Evolutionary conservation across 1,140 invertebrate species (phyloP), one percentile per base, ranked within the genome.

Genomic region (Coelopa frigida): DNA sequence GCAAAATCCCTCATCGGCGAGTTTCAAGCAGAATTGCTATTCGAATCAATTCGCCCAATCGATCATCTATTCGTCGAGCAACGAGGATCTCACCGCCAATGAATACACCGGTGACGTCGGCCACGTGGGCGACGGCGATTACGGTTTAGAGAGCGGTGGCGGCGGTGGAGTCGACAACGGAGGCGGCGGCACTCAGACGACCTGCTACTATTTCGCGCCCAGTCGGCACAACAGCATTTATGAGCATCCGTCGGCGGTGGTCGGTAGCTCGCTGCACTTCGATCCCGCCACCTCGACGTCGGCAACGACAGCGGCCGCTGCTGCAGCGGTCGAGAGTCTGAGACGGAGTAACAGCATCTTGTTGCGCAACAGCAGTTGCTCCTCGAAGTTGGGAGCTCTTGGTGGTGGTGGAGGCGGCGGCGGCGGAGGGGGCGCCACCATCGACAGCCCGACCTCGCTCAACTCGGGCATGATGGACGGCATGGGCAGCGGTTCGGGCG

Each of bases 161-260:
- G 32, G 31, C 37, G 43, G 17, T 21, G 22, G 15, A 12, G 31
- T 37, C 18, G 36, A 45, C n/a, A 35, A 46, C 15, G 38, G 22
- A 10, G 44, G 31, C 32, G 39, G 5, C 35, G 44, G 33, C 35
- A 46, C 33, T 43, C 49, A 66, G 39, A 66, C 62, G 26, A 66
- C 62, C 12, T 66, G 62, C 47, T 66, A 66, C 35, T 66, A 66
- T 27, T 66, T 66, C 48, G 54, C 62, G 14, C 62, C 62, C 29
- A 66, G 60, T 26, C 53, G 59, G 36, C 62, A 59, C 47, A 66
- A 66, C 39, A 66, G 62, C 62, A 66, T 66, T 66, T 66, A 66
- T 63, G 62, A 66, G 53, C 62, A 66, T 51, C 59, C 62, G 37
- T 66, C 62, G 15, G 58, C 62, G 14, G 62, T 66, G 37, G 62